A percentile compares a stretch with the other conserved stretches of the same genome.
phyloP scores from a whole-genome alignment of 2,113 vertebrate species.

The Nesospiza acunhae region DNA sequence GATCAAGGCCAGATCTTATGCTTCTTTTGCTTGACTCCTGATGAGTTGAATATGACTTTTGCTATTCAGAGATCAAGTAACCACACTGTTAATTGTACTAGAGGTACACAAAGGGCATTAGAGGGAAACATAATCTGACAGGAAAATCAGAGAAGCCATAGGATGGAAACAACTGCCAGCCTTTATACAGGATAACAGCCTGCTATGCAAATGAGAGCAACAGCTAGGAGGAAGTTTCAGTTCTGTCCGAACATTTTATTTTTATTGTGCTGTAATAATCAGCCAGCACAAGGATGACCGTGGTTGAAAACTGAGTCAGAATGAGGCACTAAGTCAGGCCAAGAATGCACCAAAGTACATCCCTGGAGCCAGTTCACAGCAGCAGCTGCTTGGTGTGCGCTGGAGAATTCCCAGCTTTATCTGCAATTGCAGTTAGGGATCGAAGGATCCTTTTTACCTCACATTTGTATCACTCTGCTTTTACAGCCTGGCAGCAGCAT shows the following conservation, averaged over 20 bases:
- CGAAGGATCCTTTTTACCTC: slow-evolving; percentile 12
- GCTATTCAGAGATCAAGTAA: background rate
- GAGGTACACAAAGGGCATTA: background rate
- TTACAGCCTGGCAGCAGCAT: slow-evolving; percentile 37
- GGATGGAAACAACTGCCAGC: background rate
- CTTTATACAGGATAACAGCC: background rate
- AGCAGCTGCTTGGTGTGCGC: slow-evolving; percentile 54
- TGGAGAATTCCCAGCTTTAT: slow-evolving; percentile 64
- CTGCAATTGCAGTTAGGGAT: background rate
- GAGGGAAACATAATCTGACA: slow-evolving; percentile 5
- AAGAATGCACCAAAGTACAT: slow-evolving; percentile 64
- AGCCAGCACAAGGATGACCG: slow-evolving; percentile 36
- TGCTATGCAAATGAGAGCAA: background rate
- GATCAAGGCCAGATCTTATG: background rate
- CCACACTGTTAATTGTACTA: background rate
- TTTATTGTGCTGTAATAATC: slow-evolving; percentile 17
- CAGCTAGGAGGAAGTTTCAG: slow-evolving; percentile 1
- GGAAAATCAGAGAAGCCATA: slow-evolving; percentile 8
- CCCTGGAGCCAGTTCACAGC: slow-evolving; percentile 55
- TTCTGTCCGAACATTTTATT: slow-evolving; percentile 21
- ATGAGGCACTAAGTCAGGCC: slow-evolving; percentile 14
- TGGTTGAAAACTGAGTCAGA: slow-evolving; percentile 51
- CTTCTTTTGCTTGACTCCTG: background rate
- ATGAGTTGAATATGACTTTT: background rate
- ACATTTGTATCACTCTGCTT: slow-evolving; percentile 26